Evolutionary conservation across 2,888 invertebrate species (phyloP).

Genomic region (Agriopis marginaria): DNA sequence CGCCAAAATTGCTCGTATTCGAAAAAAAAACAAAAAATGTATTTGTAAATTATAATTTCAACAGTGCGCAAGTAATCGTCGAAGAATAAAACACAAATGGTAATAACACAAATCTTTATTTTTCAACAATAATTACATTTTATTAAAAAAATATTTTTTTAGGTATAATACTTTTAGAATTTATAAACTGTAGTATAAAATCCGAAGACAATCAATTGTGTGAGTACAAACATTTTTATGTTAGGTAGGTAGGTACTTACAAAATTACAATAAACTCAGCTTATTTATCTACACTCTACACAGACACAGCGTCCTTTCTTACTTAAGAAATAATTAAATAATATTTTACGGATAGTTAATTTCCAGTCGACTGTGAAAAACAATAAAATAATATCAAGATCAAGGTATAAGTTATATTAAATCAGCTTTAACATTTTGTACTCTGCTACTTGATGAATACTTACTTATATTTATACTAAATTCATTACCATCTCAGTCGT

Average conservation of each 20-base stretch:
- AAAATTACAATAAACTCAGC: conserved; percentile 16
- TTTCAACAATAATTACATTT: conserved; percentile 77
- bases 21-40: too few relatives aligned
- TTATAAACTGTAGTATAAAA: conserved; percentile 25
- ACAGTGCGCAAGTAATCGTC: too few relatives aligned
- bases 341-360: background rate
- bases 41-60: too few relatives aligned
- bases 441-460: conserved; percentile 16
- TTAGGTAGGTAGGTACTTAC: conserved; percentile 5
- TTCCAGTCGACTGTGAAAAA: conserved; percentile 1
- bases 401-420: background rate
- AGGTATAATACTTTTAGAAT: conserved; percentile 51
- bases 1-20: too few relatives aligned
- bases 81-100: conserved; percentile 4
- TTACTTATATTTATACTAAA: conserved; percentile 10
- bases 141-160: conserved; percentile 60
- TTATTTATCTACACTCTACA: conserved; percentile 21
- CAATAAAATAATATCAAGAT: background rate
- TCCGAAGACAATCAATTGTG: conserved; percentile 17
- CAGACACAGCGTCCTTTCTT: conserved; percentile 24
- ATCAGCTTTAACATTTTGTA: conserved; percentile 20
- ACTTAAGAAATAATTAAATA: background rate
- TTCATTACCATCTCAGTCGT: too few relatives aligned
- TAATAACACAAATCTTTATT: conserved; percentile 74
- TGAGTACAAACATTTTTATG: conserved; percentile 5